Percentiles rank a stretch among this genome's conserved stretches.
Evolutionary conservation across 1,140 invertebrate genomes (phyloP).

Genomic region (Papilio polytes): DNA sequence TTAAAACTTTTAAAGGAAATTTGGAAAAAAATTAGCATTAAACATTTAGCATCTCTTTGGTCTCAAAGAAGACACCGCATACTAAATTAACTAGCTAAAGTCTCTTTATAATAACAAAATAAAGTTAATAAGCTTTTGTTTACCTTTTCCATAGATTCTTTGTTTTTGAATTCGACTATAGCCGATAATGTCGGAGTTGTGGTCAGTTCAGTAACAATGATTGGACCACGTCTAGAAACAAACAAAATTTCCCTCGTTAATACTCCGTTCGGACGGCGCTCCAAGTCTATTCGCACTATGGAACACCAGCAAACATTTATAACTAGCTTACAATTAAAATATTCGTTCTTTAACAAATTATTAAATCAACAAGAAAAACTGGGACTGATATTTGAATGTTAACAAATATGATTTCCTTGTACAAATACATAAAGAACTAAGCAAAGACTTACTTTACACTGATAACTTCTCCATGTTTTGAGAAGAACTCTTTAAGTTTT

Average conservation of each 20-base stretch:
- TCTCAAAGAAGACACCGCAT: slow-evolving; percentile 48
- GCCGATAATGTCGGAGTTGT: slow-evolving; percentile 83
- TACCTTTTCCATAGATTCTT: slow-evolving; percentile 83
- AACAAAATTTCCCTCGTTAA: slow-evolving; percentile 80
- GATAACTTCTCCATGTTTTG: slow-evolving; percentile 76
- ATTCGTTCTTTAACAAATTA: slow-evolving; percentile 44
- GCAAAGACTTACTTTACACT: slow-evolving; percentile 71
- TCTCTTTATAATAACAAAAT: slow-evolving; percentile 64
- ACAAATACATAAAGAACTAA: slow-evolving; percentile 38
- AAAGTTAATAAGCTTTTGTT: slow-evolving; percentile 79
- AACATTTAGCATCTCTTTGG: slow-evolving; percentile 48
- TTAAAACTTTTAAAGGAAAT: slow-evolving; percentile 64
- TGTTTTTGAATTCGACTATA: slow-evolving; percentile 84
- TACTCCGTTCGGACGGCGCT: slow-evolving; percentile 65
- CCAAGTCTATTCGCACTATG: slow-evolving; percentile 59
- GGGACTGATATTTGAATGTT: slow-evolving; percentile 82
- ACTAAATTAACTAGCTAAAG: slow-evolving; percentile 60
- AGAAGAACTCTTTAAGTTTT: slow-evolving; percentile 79
- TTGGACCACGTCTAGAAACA: slow-evolving; percentile 83
- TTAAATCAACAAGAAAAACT: slow-evolving; percentile 51
- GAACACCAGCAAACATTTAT: slow-evolving; percentile 54
- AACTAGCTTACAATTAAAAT: slow-evolving; percentile 45
- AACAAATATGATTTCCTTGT: slow-evolving; percentile 58
- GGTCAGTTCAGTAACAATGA: slow-evolving; percentile 83
- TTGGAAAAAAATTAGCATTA: slow-evolving; percentile 72